Evolutionary conservation across 64 coral and sea anemone species (phyloP), one percentile per base, ranked within the genome.

Genomic region (Dendronephthya gigantea): DNA sequence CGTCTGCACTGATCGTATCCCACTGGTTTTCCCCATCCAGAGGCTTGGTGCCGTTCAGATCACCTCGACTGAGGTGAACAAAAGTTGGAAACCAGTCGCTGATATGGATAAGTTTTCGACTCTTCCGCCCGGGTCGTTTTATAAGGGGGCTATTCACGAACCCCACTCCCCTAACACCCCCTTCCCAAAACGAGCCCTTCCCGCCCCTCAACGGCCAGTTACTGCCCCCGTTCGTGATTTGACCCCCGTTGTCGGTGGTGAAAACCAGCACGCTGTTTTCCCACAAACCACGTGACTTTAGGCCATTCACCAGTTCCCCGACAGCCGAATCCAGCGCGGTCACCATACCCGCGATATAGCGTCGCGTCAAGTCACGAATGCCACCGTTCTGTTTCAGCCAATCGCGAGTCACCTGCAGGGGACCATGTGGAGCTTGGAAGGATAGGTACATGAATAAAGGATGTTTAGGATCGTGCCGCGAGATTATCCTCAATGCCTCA

Each of bases 121-220:
- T 92, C 7, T 89, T 90, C 30, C 86, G 87, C 14, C 93, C 93
- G 17, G n/a, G 84, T 16, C 84, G 86, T 13, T 70, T 72, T 23
- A 96, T 79, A 7, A 82, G 48, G 15, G 86, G 40, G 16, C 93
- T 88, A 90, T 92, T 88, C 68, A 96, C 93, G 56, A 96, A 96
- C 3, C 87, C 90, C 28, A 90, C 93, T 30, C 90, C 93, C 33
- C 93, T 62, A 41, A 96, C 70, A 37, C 93, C 93, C 50, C 93
- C 93, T 39, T 96, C 93, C 93, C 93, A 96, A 9, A 96, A 82
- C 23, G 93, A 92, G 14, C 90, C 90, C 68, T 96, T 96, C 2
- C 83, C 70, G 10, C 93, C 93, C 66, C 93, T 82, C 83, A 96
- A 74, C 12, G 93, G 93, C 68, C 88, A 96, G 86, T 96, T 88